Percentiles rank a stretch among this genome's conserved stretches.
phyloP scores from a whole-genome alignment of 2,797 vertebrate species.

The Ctenopoma kingsleyae region DNA sequence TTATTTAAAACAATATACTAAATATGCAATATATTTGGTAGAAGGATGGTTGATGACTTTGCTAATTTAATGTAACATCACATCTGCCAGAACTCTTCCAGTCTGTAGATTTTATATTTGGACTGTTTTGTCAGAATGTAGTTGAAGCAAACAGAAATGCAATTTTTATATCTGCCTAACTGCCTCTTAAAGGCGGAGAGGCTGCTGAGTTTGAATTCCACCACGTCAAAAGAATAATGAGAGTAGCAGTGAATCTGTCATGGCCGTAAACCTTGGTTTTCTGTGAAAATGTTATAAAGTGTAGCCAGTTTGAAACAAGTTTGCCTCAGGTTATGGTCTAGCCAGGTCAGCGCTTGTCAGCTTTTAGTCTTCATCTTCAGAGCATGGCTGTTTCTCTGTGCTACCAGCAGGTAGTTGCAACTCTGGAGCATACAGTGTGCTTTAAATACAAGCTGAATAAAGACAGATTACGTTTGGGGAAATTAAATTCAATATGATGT shows the following conservation, averaged over 20 bases:
- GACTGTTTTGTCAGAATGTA: neutral
- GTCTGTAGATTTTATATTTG: neutral
- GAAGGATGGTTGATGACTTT: too few relatives aligned
- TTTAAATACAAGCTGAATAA: conserved; percentile 2
- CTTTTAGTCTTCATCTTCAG: neutral
- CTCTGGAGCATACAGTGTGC: neutral
- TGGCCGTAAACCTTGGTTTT: neutral
- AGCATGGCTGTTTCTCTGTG: neutral
- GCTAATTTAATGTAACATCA: too few relatives aligned
- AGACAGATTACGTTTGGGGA: neutral
- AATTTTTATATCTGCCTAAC: neutral
- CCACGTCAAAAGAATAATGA: neutral
- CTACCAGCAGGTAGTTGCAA: neutral
- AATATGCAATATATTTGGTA: too few relatives aligned
- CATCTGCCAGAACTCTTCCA: neutral
- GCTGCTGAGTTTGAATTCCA: neutral
- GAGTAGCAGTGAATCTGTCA: neutral
- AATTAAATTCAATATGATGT: neutral
- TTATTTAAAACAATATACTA: too few relatives aligned
- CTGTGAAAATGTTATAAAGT: neutral
- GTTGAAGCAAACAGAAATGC: neutral
- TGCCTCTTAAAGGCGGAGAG: neutral
- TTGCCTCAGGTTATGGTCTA: neutral
- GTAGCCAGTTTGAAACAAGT: neutral
- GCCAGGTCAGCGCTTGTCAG: neutral